Base-by-base conservation (phyloP, 2,113 vertebrate genomes). In the Cyprinodon variegatus region DNA sequence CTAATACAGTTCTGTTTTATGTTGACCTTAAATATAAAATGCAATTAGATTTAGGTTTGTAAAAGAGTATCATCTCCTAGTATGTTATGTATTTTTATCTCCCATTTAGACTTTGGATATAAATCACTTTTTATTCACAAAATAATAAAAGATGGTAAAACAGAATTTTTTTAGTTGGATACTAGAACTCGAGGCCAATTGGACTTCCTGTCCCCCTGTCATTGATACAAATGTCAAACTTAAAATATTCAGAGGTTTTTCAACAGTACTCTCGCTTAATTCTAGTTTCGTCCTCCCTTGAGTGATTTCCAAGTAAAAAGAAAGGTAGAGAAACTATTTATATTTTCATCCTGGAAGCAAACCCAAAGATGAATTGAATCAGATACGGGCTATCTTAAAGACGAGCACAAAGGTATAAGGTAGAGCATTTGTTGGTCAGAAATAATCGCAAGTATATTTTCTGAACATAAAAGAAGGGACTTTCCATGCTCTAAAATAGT, bases 401-500 rank as follows among this genome's bases (percentile, higher is more conserved):
- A 69, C 59, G 8, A 79, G 64, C 37, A 36, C 5, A 39, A 57
- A 66, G 65, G 68, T 73, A 59, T 62, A 37, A 20, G 63, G 70
- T 68, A 50, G 62, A 74, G 76, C 36, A 40, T 71, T 64, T 65
- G 61, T 78, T 87, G 78, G 74, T 88, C 76, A 78, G 40, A 46
- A 48, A 74, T 72, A 71, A 77, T 46, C 73, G 79, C 72, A 64
- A 82, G 63, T 60, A 48, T 72, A 83, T 83, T 89, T 86, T 74
- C 74, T 71, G 82, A 85, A 82, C 83, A 82, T 62, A 82, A 45
- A 14, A 4, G 65, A 64, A 63, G 70, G 78, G 66, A 79, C 87
- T 82, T 79, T 88, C 72, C 83, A n/a, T 57, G 20, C 65, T 84
- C 85, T 85, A 86, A 70, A 74, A 69, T 13, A 40, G 68, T 72